Conservation (phyloP, 2,797 vertebrate genomes). For the Margarornis squamiger region DNA sequence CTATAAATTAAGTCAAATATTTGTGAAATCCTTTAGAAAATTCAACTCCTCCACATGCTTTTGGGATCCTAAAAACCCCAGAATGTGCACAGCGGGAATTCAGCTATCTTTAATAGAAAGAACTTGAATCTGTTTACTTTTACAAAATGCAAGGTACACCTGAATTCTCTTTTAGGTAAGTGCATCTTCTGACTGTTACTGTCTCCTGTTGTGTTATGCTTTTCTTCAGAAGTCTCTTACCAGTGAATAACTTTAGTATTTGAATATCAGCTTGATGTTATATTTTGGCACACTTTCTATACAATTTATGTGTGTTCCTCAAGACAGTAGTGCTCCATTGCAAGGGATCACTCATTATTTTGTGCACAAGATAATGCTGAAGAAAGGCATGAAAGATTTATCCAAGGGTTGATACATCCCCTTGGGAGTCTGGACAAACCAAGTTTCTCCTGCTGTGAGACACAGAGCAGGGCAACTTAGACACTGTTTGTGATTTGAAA, state of each 20-base stretch:
- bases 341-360: not conserved
- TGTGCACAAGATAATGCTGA: not conserved
- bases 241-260: not conserved
- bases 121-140: not conserved
- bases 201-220: not conserved
- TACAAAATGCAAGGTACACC: not conserved
- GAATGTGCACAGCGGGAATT: not conserved
- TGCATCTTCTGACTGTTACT: not conserved
- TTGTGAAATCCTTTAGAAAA: not conserved
- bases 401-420: not conserved
- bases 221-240: not conserved
- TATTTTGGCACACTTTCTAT: not conserved
- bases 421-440: slow-evolving; percentile 36
- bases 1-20: not conserved
- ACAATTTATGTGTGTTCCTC: slow-evolving; percentile 31
- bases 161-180: not conserved
- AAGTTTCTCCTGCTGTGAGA: slow-evolving; percentile 45
- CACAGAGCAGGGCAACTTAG: not conserved
- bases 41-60: not conserved
- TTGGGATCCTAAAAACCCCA: not conserved
- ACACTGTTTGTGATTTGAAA: not conserved
- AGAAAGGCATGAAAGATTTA: slow-evolving; percentile 35
- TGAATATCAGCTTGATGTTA: not conserved
- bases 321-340: slow-evolving; percentile 3
- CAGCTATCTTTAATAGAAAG: not conserved